phyloP scores from a whole-genome alignment of 2,113 vertebrate genomes.

The Anas platyrhynchos region DNA sequence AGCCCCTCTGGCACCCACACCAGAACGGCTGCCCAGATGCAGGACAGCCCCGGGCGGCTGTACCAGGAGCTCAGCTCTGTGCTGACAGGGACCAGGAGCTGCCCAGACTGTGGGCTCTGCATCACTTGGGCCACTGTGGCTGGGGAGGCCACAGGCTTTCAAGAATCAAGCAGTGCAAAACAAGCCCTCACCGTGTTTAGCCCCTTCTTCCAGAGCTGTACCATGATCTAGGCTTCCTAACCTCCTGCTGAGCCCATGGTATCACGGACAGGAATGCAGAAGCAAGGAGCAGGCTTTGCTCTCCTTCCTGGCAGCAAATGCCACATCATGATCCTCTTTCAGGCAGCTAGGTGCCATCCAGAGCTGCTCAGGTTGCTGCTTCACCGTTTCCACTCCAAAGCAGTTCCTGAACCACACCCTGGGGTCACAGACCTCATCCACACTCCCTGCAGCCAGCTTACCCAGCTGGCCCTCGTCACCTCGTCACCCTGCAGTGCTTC shows the following conservation, averaged over 20 bases:
- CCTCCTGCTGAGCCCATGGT: not conserved
- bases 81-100: not conserved
- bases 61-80: not conserved
- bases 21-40: not conserved
- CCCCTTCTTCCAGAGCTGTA: not conserved
- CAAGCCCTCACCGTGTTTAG: not conserved
- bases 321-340: not conserved
- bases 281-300: not conserved
- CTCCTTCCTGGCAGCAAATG: not conserved
- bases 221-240: not conserved
- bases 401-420: not conserved
- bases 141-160: not conserved
- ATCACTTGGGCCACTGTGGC: fast-evolving
- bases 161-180: not conserved
- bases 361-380: not conserved
- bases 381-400: not conserved
- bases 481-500: not conserved
- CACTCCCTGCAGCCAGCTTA: not conserved
- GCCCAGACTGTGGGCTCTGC: not conserved
- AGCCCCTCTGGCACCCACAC: not conserved
- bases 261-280: not conserved
- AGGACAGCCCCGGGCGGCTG: not conserved
- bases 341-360: not conserved
- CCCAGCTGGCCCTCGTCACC: too few relatives aligned
- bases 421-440: not conserved